Conservation (phyloP, 2,113 vertebrate species). For the Aramus guarauna region DNA sequence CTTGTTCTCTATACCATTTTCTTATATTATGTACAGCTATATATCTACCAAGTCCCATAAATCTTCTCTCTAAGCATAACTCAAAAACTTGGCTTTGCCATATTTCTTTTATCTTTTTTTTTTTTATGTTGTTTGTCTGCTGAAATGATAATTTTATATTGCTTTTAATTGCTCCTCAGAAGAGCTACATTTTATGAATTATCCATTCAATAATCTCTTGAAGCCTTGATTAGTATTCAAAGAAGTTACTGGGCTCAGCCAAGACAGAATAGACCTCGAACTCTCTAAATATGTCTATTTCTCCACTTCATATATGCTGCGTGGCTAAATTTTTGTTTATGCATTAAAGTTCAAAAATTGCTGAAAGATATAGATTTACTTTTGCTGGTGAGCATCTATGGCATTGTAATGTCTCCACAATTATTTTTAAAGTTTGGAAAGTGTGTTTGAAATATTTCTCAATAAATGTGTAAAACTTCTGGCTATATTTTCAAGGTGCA, state of each 20-base stretch:
- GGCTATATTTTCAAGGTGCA: not conserved
- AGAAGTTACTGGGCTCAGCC: not conserved
- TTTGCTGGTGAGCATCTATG: not conserved
- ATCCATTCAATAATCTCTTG: not conserved
- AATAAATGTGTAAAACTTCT: not conserved
- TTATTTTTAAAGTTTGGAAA: not conserved
- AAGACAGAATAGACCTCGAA: not conserved
- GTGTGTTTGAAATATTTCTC: not conserved
- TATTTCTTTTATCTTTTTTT: fast-evolving
- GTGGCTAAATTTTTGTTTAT: not conserved
- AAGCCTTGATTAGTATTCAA: not conserved
- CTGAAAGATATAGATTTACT: not conserved
- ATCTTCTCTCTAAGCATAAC: not conserved
- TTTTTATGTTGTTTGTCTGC: not conserved
- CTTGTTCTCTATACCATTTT: not conserved
- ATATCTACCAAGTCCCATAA: not conserved
- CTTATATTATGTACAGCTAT: not conserved
- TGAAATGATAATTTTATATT: not conserved
- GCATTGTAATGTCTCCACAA: not conserved
- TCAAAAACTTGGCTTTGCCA: not conserved
- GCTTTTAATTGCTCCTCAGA: not conserved
- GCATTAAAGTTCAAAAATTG: not conserved
- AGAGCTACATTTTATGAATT: not conserved
- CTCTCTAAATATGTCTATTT: not conserved
- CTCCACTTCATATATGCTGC: not conserved